Evolutionary conservation across 35 echinoderm and acorn worm species (phyloP).

Genomic region (Stichopus chloronotus): DNA sequence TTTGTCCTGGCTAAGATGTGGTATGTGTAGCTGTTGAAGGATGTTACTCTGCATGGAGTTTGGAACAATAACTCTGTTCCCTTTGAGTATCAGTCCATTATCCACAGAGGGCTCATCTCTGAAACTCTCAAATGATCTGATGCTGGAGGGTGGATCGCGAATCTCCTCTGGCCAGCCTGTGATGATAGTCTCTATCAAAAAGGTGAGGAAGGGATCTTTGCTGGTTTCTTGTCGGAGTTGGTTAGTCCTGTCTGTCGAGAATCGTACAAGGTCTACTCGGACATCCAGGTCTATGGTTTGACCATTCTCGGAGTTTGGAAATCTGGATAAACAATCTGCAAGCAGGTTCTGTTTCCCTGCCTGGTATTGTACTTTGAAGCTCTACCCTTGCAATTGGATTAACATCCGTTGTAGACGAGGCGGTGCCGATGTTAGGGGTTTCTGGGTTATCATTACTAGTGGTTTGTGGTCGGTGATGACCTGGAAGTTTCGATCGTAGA

Average conservation of each 20-base stretch:
- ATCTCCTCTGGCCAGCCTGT: constrained; percentile 61
- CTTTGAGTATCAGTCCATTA: constrained; percentile 50
- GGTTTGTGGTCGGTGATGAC: constrained; percentile 61
- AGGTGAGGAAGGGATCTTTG: constrained; percentile 24
- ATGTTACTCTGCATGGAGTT: constrained; percentile 33
- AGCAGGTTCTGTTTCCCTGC: constrained; percentile 52
- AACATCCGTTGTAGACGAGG: constrained; percentile 63
- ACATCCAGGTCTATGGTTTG: constrained; percentile 36
- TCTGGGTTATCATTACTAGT: constrained; percentile 51
- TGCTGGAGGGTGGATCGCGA: constrained; percentile 20
- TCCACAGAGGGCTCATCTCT: constrained; percentile 41
- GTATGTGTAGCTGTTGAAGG: constrained; percentile 53
- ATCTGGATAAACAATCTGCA: constrained; percentile 55
- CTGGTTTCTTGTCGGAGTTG: constrained; percentile 30
- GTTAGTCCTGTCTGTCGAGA: constrained; percentile 24
- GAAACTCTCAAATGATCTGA: constrained; percentile 28
- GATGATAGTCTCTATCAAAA: constrained; percentile 51
- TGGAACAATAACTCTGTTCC: background rate
- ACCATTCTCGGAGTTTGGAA: constrained; percentile 31
- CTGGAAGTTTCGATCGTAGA: constrained; percentile 59
- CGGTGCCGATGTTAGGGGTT: constrained; percentile 54
- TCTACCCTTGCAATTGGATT: constrained; percentile 58
- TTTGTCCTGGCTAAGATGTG: constrained; percentile 58
- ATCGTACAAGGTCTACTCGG: constrained; percentile 52
- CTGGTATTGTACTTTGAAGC: constrained; percentile 38